Conservation (phyloP, 2,888 invertebrate species). For the Parascotia fuliginaria region DNA sequence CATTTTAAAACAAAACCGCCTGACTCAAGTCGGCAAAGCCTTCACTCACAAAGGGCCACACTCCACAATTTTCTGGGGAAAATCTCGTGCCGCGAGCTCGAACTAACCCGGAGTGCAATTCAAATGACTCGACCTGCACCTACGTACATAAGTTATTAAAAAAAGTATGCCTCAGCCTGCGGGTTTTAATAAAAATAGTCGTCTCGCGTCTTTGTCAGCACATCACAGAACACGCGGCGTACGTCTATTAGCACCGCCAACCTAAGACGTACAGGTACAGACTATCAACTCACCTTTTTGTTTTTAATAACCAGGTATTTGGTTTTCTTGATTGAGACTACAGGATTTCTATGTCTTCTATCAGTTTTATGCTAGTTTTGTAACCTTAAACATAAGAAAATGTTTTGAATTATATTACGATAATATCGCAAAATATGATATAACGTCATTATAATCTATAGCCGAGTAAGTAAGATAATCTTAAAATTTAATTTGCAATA, state of each 20-base stretch:
- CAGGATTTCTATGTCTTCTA: too few species aligned
- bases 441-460: too few species aligned
- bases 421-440: too few species aligned
- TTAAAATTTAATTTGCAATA: too few species aligned
- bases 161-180: constrained; percentile 78
- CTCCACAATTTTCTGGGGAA: constrained; percentile 77
- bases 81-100: constrained; percentile 66
- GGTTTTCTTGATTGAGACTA: too few species aligned
- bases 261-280: constrained; percentile 76
- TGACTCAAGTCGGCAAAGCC: constrained; percentile 66
- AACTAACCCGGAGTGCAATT: constrained; percentile 59
- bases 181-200: constrained; percentile 86
- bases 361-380: too few species aligned
- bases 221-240: constrained; percentile 76
- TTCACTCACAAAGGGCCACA: constrained; percentile 67
- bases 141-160: constrained; percentile 84
- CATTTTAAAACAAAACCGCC: constrained; percentile 53
- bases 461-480: too few species aligned
- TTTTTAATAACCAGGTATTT: too few species aligned
- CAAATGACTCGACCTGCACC: constrained; percentile 63
- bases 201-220: constrained; percentile 79
- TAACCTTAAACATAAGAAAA: too few species aligned
- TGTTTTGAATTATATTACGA: too few species aligned
- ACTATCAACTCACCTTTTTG: too few species aligned
- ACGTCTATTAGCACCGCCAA: constrained; percentile 75